These are phyloP conservation scores for Chiroxiphia lanceolata DNA, from an alignment of 2,797 vertebrate genomes.

Conservation along the genomic window DNA sequence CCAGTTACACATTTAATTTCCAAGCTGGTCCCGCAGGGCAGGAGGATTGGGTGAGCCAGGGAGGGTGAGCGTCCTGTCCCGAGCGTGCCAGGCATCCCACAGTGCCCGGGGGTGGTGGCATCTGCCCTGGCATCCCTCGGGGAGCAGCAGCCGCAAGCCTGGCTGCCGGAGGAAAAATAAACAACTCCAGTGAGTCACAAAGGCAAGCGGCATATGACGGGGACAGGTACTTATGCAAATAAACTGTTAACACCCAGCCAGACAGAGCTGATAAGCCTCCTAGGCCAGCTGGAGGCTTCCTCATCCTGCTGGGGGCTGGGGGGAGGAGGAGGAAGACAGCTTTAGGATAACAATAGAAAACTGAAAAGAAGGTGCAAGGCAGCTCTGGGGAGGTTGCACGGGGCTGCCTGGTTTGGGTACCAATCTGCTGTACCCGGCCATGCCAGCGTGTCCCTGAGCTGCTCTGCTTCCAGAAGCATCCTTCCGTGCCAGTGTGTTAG, in stretches of 20 bases:
- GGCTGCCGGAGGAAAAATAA: slow-evolving; percentile 1
- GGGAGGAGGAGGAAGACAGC: slow-evolving; percentile 6
- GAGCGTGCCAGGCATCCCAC: neutral
- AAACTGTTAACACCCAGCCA: slow-evolving; percentile 61
- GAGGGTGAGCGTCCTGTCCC: neutral
- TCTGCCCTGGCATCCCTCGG: neutral
- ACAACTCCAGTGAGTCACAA: slow-evolving; percentile 49
- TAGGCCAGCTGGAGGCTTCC: slow-evolving; percentile 63
- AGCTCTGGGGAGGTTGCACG: neutral
- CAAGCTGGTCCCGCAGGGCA: neutral
- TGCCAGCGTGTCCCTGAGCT: rapidly evolving
- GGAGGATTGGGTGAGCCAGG: neutral
- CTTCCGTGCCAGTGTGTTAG: rapidly evolving
- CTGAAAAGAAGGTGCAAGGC: neutral
- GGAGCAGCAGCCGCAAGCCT: neutral
- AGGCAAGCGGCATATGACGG: slow-evolving; percentile 36
- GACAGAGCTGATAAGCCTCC: slow-evolving; percentile 71
- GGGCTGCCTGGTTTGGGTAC: neutral
- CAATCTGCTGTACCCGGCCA: neutral
- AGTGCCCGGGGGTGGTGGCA: neutral
- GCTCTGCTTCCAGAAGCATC: neutral
- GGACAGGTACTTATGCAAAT: slow-evolving; percentile 71
- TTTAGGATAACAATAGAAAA: slow-evolving; percentile 16
- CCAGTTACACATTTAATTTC: neutral
- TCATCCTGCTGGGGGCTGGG: slow-evolving; percentile 28